These are phyloP conservation scores for Gouania willdenowi DNA, from an alignment of 2,797 vertebrate genomes.

Conservation along the genomic window DNA sequence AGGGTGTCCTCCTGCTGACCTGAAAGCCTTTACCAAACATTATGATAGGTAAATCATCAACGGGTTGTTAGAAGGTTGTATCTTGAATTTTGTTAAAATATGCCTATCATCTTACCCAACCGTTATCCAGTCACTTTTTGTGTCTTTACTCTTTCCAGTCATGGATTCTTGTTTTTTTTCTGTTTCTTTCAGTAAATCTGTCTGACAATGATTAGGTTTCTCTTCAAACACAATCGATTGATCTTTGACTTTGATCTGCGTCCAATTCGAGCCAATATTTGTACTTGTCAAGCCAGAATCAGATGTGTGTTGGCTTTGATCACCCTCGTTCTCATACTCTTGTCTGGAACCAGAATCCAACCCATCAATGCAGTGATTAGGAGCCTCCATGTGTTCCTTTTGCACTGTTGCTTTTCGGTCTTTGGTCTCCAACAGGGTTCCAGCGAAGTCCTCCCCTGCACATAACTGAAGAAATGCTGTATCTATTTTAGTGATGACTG, in stretches of 20 bases:
- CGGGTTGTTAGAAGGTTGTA: too few species aligned
- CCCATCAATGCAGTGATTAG: too few species aligned
- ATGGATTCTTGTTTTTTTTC: background rate
- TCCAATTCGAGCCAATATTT: background rate
- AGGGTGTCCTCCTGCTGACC: conserved; percentile 12
- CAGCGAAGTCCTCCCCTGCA: background rate
- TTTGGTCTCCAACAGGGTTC: background rate
- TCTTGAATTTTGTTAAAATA: too few species aligned
- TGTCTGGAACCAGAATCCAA: background rate
- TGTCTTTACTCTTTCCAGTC: conserved; percentile 1
- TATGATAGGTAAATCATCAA: too few species aligned
- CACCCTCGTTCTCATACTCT: background rate
- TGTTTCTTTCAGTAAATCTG: background rate
- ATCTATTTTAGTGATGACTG: conserved; percentile 36
- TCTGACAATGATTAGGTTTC: background rate
- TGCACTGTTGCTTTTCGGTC: too few species aligned
- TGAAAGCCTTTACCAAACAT: too few species aligned
- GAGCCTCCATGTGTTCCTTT: too few species aligned
- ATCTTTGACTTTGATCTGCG: conserved; percentile 5
- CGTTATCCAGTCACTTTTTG: conserved; percentile 29
- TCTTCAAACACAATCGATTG: conserved; percentile 1
- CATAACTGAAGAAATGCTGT: conserved; percentile 14
- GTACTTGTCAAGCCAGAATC: background rate
- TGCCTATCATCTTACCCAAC: conserved; percentile 43
- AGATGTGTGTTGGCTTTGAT: background rate